A percentile compares a stretch with the other conserved stretches of the same genome.
phyloP scores from a whole-genome alignment of 2,888 invertebrate genomes.

The Phyllotreta striolata region DNA sequence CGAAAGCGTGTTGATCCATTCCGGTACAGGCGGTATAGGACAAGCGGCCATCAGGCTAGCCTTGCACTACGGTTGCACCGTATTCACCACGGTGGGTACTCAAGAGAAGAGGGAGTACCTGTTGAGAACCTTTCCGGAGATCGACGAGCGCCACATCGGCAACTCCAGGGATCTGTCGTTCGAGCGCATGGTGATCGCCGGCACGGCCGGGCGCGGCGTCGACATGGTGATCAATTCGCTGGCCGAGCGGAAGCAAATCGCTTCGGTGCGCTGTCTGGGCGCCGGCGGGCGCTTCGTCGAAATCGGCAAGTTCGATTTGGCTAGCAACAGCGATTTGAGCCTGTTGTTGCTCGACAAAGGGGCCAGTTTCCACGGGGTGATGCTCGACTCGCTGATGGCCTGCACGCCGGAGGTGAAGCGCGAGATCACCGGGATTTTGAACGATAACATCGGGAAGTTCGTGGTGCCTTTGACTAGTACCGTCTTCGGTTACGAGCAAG shows the following conservation, averaged over 20 bases:
- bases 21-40: conserved; percentile 77
- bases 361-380: conserved; percentile 78
- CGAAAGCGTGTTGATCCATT: conserved; percentile 65
- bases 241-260: conserved; percentile 88
- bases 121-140: conserved; percentile 62
- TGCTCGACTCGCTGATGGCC: conserved; percentile 67
- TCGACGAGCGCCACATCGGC: conserved; percentile 49
- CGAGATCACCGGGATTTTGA: conserved; percentile 15
- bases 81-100: conserved; percentile 77
- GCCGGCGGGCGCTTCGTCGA: conserved; percentile 77
- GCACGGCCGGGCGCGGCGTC: conserved; percentile 87
- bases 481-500: conserved; percentile 70
- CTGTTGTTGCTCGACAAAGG: conserved; percentile 76
- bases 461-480: conserved; percentile 74
- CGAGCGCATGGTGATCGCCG: conserved; percentile 81
- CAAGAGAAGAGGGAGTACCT: conserved; percentile 71
- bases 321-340: conserved; percentile 69
- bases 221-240: conserved; percentile 92
- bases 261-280: conserved; percentile 70
- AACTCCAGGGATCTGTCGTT: conserved; percentile 86
- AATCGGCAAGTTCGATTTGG: conserved; percentile 86
- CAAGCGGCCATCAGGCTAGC: conserved; percentile 81
- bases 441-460: conserved; percentile 61
- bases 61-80: conserved; percentile 69
- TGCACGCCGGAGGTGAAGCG: conserved; percentile 28